A percentile compares a stretch with the other conserved stretches of the same genome.
Evolutionary conservation across 2,888 invertebrate species (phyloP).

Genomic region (Euphydryas editha): DNA sequence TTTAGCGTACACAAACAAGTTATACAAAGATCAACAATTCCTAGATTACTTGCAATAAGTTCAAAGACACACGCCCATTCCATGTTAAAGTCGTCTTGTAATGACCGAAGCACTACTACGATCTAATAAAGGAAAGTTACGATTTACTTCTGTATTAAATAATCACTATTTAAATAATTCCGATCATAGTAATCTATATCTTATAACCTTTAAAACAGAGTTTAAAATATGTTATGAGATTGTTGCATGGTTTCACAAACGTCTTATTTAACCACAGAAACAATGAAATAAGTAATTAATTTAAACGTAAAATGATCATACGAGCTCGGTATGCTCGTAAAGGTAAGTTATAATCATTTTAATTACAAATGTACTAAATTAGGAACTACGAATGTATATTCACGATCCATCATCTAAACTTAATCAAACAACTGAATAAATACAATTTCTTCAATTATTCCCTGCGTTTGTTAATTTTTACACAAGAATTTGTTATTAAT

Average conservation of each 20-base stretch:
- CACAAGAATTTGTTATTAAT: too few species aligned
- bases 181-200: not conserved
- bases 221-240: not conserved
- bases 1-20: not conserved
- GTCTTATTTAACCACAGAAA: slow-evolving; percentile 25
- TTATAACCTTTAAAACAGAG: not conserved
- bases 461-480: too few species aligned
- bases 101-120: slow-evolving; percentile 56
- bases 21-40: slow-evolving; percentile 10
- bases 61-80: slow-evolving; percentile 62
- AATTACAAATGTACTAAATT: not conserved
- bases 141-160: slow-evolving; percentile 31
- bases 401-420: too few species aligned
- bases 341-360: slow-evolving; percentile 4
- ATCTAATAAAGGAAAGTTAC: slow-evolving; percentile 51
- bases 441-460: too few species aligned
- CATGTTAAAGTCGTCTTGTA: slow-evolving; percentile 60
- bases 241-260: not conserved
- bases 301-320: slow-evolving; percentile 26
- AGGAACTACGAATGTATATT: too few species aligned
- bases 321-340: slow-evolving; percentile 21
- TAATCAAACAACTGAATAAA: too few species aligned
- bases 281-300: slow-evolving; percentile 32
- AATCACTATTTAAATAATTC: slow-evolving; percentile 35
- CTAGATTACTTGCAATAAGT: slow-evolving; percentile 61